Conservation (phyloP, 2,888 invertebrate species). For the Psylliodes chrysocephalus region DNA sequence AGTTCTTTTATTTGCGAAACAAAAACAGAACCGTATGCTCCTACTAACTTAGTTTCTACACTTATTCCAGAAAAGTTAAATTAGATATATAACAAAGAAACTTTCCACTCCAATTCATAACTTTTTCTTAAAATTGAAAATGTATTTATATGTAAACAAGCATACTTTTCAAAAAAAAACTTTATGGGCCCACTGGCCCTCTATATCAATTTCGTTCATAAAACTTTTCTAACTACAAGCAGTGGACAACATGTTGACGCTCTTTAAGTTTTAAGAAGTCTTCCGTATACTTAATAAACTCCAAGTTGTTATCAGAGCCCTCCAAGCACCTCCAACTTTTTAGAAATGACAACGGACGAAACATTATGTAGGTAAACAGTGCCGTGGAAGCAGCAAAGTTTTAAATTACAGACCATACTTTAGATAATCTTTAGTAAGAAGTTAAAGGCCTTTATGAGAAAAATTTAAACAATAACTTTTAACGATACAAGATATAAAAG, state of each 20-base stretch:
- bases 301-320: slow-evolving; percentile 32
- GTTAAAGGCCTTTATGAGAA: no score
- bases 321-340: slow-evolving; percentile 14
- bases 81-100: slow-evolving; percentile 18
- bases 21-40: background rate
- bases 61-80: slow-evolving; percentile 20
- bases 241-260: slow-evolving; percentile 25
- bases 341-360: slow-evolving; percentile 14
- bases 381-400: no score
- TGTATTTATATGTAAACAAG: slow-evolving; percentile 11
- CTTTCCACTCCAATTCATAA: slow-evolving; percentile 4
- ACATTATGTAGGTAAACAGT: slow-evolving; percentile 10
- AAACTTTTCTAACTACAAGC: slow-evolving; percentile 24
- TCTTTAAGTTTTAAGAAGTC: slow-evolving; percentile 27
- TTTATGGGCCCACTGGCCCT: slow-evolving; percentile 20
- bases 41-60: background rate
- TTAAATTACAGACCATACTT: no score
- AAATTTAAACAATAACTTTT: no score
- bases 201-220: slow-evolving; percentile 26
- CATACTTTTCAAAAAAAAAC: slow-evolving; percentile 10
- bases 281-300: slow-evolving; percentile 30
- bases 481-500: no score
- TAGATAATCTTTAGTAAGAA: no score
- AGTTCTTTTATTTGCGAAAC: no score
- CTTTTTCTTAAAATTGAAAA: slow-evolving; percentile 19